Conservation (phyloP, 2,797 vertebrate species). For the Gouania willdenowi region DNA sequence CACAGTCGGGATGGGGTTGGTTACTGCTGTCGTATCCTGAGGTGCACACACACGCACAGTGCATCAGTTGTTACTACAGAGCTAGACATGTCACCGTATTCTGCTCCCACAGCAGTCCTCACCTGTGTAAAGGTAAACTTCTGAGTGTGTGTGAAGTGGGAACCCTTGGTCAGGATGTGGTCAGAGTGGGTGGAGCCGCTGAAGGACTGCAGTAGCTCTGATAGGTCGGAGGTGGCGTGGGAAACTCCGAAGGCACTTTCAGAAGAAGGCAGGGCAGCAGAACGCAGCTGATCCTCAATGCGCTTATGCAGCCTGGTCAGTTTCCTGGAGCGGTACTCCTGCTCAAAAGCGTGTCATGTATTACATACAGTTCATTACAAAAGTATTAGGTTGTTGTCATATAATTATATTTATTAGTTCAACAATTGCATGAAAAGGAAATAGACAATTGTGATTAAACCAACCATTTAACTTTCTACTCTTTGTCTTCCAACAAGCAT, state of each 20-base stretch:
- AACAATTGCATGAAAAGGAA: too few species aligned
- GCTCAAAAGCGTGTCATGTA: slow-evolving; percentile 5
- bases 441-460: too few species aligned
- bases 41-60: neutral
- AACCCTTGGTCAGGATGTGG: slow-evolving; percentile 75
- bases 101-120: neutral
- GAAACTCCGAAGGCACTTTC: slow-evolving; percentile 50
- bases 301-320: slow-evolving; percentile 75
- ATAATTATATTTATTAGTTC: too few species aligned
- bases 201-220: slow-evolving; percentile 79
- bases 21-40: slow-evolving; percentile 66
- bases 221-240: slow-evolving; percentile 70
- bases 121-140: slow-evolving; percentile 86
- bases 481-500: too few species aligned
- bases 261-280: slow-evolving; percentile 46
- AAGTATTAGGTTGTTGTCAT: too few species aligned
- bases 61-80: neutral
- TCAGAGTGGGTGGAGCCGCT: slow-evolving; percentile 47
- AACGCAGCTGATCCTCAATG: slow-evolving; percentile 81
- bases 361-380: too few species aligned
- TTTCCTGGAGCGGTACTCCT: slow-evolving; percentile 82
- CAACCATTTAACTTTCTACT: too few species aligned
- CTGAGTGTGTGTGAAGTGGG: slow-evolving; percentile 87
- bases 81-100: too few species aligned
- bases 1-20: slow-evolving; percentile 49